These are phyloP conservation scores for Scotopteryx bipunctaria DNA, from an alignment of 2,888 invertebrate species.

Conservation along the genomic window DNA sequence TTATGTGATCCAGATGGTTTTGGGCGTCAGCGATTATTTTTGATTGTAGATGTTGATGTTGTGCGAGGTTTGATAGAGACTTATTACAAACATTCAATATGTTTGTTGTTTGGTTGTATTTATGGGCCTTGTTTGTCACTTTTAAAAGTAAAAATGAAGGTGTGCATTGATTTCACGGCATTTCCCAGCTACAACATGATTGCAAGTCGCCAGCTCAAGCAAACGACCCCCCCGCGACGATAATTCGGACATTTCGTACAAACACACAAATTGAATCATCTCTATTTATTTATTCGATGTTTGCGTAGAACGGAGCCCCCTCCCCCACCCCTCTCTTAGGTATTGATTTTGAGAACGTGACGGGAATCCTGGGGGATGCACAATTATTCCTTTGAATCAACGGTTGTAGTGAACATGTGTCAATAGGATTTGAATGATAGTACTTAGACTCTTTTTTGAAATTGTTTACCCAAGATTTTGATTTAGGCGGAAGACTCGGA, in stretches of 20 bases:
- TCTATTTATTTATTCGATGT: slow-evolving; percentile 32
- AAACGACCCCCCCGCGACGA: slow-evolving; percentile 23
- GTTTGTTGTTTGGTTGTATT: no score
- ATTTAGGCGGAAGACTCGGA: no score
- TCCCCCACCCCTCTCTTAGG: no score
- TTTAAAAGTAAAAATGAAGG: no score
- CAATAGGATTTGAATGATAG: slow-evolving; percentile 11
- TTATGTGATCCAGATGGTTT: no score
- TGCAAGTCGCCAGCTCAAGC: slow-evolving; percentile 18
- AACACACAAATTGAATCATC: slow-evolving; percentile 29
- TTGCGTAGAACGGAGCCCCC: slow-evolving; percentile 23
- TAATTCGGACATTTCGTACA: slow-evolving; percentile 28
- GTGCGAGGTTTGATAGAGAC: no score
- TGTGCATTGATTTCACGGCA: no score
- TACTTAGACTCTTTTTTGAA: slow-evolving; percentile 1
- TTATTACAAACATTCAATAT: no score
- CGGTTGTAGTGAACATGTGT: slow-evolving; percentile 16
- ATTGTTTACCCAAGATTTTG: no score
- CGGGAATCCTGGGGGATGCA: slow-evolving; percentile 26
- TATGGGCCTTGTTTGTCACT: no score
- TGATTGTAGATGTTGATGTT: no score
- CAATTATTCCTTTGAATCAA: slow-evolving; percentile 31
- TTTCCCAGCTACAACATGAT: slow-evolving; percentile 20
- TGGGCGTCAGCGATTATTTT: background rate
- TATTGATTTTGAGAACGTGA: slow-evolving; percentile 30